Base-by-base conservation (phyloP, 2,888 invertebrate genomes). In the Limnephilus lunatus region DNA sequence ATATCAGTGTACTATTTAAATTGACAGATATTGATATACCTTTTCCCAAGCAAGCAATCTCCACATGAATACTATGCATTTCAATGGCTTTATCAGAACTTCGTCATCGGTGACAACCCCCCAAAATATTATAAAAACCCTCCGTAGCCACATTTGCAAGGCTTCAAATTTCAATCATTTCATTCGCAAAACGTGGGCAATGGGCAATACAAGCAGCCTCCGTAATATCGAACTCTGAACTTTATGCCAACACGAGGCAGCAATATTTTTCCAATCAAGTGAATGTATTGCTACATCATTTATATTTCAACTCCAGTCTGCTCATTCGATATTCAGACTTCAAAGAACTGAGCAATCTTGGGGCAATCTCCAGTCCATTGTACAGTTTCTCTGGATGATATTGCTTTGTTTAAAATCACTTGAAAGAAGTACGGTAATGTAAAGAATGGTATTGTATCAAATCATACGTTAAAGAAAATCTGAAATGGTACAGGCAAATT, bases 261-360 rank as follows among this genome's bases (percentile, higher is more conserved):
- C 35, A 14, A 25, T 83, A 83, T 83, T 83, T 39, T 32, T 83
- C 83, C 83, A 32, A 35, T 83, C 83, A 83, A 35, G 25, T 35
- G 25, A 32, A 83, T 35, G 39, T 32, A 39, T 39, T 83, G 83
- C 83, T 83, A 35, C 83, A 83, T 83, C 83, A 83, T 83, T 39
- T 32, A 32, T 32, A 83, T 83, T 83, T 83, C 83, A 83, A 39
- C 32, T 83, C 35, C 32, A 83, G 15, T 39, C 32, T 19, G 32
- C n/a, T 25, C 86, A 44, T 39, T 86, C 30, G 86, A 86, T 30
- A 86, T 86, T 30, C 86, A n/a, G 86, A 86, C n/a, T 39, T 86
- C 86, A 86, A 86, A 86, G 86, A 35, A 44, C 39, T 44, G 48
- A 68, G 30, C 25, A 86, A 30, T 30, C 48, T 86, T 30, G 48